Evolutionary conservation across 2,888 invertebrate genomes (phyloP), one percentile per base, ranked within the genome.

Genomic region (Leptopilina syphax): DNA sequence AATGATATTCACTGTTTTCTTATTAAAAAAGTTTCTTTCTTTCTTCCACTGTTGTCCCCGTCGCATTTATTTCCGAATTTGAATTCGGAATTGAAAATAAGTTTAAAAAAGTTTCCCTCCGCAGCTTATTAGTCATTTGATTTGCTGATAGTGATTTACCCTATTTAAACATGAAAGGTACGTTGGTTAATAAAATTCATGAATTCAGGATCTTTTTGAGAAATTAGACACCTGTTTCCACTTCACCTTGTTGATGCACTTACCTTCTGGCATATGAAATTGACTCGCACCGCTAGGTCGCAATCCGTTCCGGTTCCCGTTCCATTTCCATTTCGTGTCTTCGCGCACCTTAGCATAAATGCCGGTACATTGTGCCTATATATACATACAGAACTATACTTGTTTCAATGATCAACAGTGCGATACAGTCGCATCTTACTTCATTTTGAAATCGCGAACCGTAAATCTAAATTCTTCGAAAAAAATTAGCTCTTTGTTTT

Each of bases 281-380:
- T 67, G n/a, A 70, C 73, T 79, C 79, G 73, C 73, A 73, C 73
- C 73, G 83, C 76, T 81, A 81, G 44, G 82, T 77, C 65, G 82
- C 82, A 81, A 84, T 83, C 79, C 85, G 85, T 84, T 84, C 83
- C 76, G 80, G 79, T 82, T 82, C 82, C 83, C 82, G 95, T 95
- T 92, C 86, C 93, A 80, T 92, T 94, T 79, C 93, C 93, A 79
- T 95, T 95, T 90, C 93, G 94, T 79, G 90, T 95, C 80, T 94
- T 95, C n/a, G 95, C 95, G 81, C 80, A 70, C 73, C 78, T 79
- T 81, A 81, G 67, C 63, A 81, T 79, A 82, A 80, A 80, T 83
- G 66, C 80, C 76, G 81, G 85, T 82, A 82, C 81, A 81, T 77
- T 82, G 83, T 80, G 83, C 85, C 86, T 85, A 80, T 76, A 81